Base-by-base conservation (phyloP, 1,140 invertebrate species). In the Polyergus mexicanus region DNA sequence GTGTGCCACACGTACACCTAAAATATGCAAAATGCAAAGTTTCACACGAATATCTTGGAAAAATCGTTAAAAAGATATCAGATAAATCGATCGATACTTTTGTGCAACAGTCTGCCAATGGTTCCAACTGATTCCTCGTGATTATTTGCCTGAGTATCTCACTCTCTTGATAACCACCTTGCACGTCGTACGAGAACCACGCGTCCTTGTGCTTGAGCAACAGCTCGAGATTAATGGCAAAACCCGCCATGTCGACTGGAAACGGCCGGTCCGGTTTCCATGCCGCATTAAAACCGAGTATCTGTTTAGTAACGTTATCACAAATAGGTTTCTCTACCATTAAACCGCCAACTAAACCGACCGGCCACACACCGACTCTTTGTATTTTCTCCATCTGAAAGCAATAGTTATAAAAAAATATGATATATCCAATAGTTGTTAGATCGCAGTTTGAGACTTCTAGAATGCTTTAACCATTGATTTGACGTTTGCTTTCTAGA, bases 191-290 rank as follows among this genome's bases (percentile, higher is more conserved):
- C 1, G 97, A 97, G 94, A 99, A 99, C 81, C 96, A 94, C 0
- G 98, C 98, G 60, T 98, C 95, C 6, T 97, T 97, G 93, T 97
- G 96, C 2, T 97, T 95, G 3, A 98, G 94, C 28, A 99, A 96
- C 13, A 99, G 94, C 25, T 97, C 96, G 2, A 99, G 93, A 94
- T 98, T 99, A 16, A 99, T 97, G 19, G 98, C 99, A 95, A 99
- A 99, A 1, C 98, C 99, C 3, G 99, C 99, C 99, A 99, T 99
- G 92, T 99, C 99, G 38, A 99, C 97, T 5, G 99, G 98, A 96
- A 99, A 99, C 0, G 97, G 97, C 88, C 99, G 95, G 84, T 98
- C 97, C 0, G 98, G 97, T 89, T 98, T 97, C 98, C 98, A 99
- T 3, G 96, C 96, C 16, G 97, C 97, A 94, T 97, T 98, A 95